These are phyloP conservation scores for Sphaeramia orbicularis DNA, from an alignment of 2,797 vertebrate genomes.

Conservation along the genomic window DNA sequence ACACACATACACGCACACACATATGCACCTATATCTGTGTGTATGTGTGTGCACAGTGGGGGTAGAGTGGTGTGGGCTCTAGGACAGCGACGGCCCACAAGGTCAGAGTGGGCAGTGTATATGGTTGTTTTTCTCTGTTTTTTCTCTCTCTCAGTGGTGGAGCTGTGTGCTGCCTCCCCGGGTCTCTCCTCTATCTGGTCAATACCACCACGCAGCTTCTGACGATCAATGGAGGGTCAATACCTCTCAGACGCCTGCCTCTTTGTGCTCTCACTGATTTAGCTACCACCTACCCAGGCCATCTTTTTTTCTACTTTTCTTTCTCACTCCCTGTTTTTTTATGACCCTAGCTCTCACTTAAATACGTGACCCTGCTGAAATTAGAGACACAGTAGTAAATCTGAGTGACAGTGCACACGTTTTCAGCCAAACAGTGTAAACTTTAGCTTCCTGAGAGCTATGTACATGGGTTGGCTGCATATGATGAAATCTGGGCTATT, in stretches of 20 bases:
- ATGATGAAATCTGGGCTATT: slow-evolving; percentile 23
- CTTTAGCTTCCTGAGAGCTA: slow-evolving; percentile 47
- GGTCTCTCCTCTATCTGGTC: slow-evolving; percentile 87
- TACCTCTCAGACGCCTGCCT: slow-evolving; percentile 89
- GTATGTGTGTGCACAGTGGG: slow-evolving; percentile 44
- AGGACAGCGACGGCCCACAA: slow-evolving; percentile 81
- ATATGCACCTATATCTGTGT: slow-evolving; percentile 10
- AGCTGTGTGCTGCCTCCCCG: slow-evolving; percentile 82
- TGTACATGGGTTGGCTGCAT: slow-evolving; percentile 29
- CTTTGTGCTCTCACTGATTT: slow-evolving; percentile 88
- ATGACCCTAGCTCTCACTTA: slow-evolving; percentile 79
- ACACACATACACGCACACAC: slow-evolving; percentile 40
- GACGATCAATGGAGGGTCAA: slow-evolving; percentile 88
- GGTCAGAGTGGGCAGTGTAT: slow-evolving; percentile 81
- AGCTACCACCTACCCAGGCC: slow-evolving; percentile 84
- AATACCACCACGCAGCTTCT: slow-evolving; percentile 87
- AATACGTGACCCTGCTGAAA: slow-evolving; percentile 81
- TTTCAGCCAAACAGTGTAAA: slow-evolving; percentile 72
- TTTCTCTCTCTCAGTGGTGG: slow-evolving; percentile 74
- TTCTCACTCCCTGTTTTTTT: slow-evolving; percentile 67
- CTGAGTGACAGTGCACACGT: slow-evolving; percentile 52
- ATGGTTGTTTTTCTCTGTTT: slow-evolving; percentile 82
- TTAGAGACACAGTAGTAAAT: slow-evolving; percentile 82
- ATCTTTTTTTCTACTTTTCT: slow-evolving; percentile 59
- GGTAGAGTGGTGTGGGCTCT: slow-evolving; percentile 73